Percentiles rank a stretch among this genome's conserved stretches.
These are phyloP conservation scores for Notothenia coriiceps DNA, from an alignment of 2,113 vertebrate genomes.

Conservation along the genomic window DNA sequence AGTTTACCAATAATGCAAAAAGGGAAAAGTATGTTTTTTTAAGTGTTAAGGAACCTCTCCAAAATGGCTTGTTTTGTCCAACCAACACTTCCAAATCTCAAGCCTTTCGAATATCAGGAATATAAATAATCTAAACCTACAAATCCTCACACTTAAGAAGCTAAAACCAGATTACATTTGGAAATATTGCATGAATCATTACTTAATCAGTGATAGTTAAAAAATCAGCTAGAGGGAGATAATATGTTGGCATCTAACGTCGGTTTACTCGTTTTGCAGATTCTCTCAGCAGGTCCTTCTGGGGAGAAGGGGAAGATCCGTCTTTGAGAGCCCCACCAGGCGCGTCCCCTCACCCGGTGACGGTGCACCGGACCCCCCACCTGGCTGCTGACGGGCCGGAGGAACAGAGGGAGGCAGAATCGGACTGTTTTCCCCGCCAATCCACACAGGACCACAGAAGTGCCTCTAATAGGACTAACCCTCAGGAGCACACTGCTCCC, in stretches of 20 bases:
- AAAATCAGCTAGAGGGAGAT: neutral
- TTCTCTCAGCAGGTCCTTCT: constrained; percentile 71
- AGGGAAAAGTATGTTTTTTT: neutral
- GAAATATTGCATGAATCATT: too few relatives aligned
- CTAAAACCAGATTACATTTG: neutral
- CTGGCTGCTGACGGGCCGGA: constrained; percentile 44
- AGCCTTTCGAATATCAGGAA: neutral
- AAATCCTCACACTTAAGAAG: neutral
- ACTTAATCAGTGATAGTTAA: too few relatives aligned
- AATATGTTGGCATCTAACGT: neutral
- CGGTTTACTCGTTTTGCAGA: constrained; percentile 60
- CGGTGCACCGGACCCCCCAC: constrained; percentile 67
- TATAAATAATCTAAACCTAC: neutral
- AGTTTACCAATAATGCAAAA: neutral
- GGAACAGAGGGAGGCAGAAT: constrained; percentile 50
- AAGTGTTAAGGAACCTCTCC: neutral
- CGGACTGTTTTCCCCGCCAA: constrained; percentile 35
- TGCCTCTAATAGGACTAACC: constrained; percentile 83
- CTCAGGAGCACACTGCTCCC: constrained; percentile 69
- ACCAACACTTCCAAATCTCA: neutral
- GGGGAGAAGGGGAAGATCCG: constrained; percentile 64
- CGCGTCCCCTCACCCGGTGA: constrained; percentile 59
- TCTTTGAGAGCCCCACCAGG: constrained; percentile 43
- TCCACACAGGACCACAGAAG: constrained; percentile 71
- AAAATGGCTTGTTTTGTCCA: neutral